phyloP scores from a whole-genome alignment of 1,140 invertebrate species.

The Drosophila nasuta region DNA sequence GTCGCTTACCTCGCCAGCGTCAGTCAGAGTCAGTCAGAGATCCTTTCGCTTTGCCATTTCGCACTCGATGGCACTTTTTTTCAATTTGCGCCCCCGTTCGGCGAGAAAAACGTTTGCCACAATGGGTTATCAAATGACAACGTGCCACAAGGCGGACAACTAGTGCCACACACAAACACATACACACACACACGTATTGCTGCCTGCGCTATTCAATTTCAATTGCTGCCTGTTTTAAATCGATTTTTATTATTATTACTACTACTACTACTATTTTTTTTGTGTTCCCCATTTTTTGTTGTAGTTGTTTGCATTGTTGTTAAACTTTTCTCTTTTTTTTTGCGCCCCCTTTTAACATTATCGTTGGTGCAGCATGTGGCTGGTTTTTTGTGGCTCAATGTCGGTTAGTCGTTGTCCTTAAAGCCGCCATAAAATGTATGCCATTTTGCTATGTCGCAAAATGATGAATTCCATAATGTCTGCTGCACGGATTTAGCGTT shows the following conservation, averaged over 20 bases:
- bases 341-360: slow-evolving; percentile 30
- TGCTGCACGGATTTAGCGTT: slow-evolving; percentile 43
- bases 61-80: slow-evolving; percentile 64
- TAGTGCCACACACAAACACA: slow-evolving; percentile 55
- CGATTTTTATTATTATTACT: slow-evolving; percentile 80
- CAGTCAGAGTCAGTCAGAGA: slow-evolving; percentile 8
- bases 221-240: slow-evolving; percentile 81
- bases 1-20: slow-evolving; percentile 22
- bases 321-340: slow-evolving; percentile 21
- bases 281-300: slow-evolving; percentile 1
- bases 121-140: slow-evolving; percentile 83
- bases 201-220: slow-evolving; percentile 75
- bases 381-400: slow-evolving; percentile 22
- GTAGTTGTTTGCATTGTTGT: slow-evolving; percentile 32
- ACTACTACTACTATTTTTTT: slow-evolving; percentile 45
- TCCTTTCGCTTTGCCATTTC: slow-evolving; percentile 59
- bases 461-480: slow-evolving; percentile 63
- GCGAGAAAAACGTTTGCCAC: slow-evolving; percentile 62
- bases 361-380: slow-evolving; percentile 12
- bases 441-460: slow-evolving; percentile 16
- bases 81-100: slow-evolving; percentile 67
- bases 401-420: slow-evolving; percentile 24
- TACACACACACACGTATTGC: slow-evolving; percentile 38
- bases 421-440: slow-evolving; percentile 45
- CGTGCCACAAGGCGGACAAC: slow-evolving; percentile 64